Conservation (phyloP, 2,888 invertebrate species). For the Neelides folsomi region DNA sequence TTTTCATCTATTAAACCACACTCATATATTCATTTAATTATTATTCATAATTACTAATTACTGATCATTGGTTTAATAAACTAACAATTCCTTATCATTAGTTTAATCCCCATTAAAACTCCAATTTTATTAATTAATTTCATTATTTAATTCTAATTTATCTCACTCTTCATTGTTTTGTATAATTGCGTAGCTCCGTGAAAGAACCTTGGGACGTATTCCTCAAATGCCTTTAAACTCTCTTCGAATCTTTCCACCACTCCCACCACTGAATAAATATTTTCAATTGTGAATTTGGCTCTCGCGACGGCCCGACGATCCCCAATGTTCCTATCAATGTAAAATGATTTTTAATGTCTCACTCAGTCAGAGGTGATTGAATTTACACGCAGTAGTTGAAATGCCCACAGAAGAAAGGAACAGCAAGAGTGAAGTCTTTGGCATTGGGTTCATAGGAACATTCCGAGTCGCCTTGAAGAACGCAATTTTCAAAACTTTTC, state of each 20-base stretch:
- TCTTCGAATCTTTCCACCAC: conserved; percentile 76
- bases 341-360: too few relatives aligned
- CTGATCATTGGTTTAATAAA: too few relatives aligned
- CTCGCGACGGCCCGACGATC: conserved; percentile 65
- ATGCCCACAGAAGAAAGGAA: conserved; percentile 53
- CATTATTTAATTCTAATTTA: too few relatives aligned
- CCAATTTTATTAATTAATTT: too few relatives aligned
- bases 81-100: too few relatives aligned
- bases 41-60: too few relatives aligned
- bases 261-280: conserved; percentile 76
- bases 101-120: too few relatives aligned
- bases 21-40: too few relatives aligned
- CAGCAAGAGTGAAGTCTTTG: conserved; percentile 40
- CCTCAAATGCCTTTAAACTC: conserved; percentile 66
- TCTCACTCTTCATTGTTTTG: too few relatives aligned
- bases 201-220: conserved; percentile 73
- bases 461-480: conserved; percentile 38
- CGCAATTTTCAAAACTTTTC: conserved; percentile 37
- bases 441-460: conserved; percentile 38
- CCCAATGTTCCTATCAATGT: conserved; percentile 53
- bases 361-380: too few relatives aligned
- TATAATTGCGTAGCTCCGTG: conserved; percentile 52
- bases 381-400: conserved; percentile 47
- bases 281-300: conserved; percentile 72
- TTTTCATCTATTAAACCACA: too few relatives aligned